These are phyloP conservation scores for Rutilus rutilus DNA, from an alignment of 2,113 vertebrate genomes.

Conservation along the genomic window DNA sequence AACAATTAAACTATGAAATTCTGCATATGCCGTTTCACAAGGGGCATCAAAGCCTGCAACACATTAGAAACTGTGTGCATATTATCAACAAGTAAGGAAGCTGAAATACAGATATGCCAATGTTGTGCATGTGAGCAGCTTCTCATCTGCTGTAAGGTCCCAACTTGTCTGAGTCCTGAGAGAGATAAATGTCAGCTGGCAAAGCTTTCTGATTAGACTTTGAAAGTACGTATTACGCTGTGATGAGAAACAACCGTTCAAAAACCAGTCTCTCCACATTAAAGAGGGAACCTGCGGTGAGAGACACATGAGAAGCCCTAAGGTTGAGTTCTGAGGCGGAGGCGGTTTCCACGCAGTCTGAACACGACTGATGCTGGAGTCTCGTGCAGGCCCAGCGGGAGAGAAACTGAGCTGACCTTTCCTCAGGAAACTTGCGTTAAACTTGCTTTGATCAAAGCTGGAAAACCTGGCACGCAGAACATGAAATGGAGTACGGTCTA, in stretches of 20 bases:
- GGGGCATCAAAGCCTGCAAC: not conserved
- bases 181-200: constrained; percentile 10
- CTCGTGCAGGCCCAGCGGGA: not conserved
- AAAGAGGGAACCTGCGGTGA: constrained; percentile 26
- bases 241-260: constrained; percentile 13
- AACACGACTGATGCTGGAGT: not conserved
- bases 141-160: not conserved
- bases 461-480: not conserved
- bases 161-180: not conserved
- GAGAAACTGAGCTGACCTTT: not conserved
- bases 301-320: constrained; percentile 35
- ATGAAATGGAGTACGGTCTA: not conserved
- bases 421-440: not conserved
- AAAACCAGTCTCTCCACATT: constrained; percentile 37
- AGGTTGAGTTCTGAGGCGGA: not conserved
- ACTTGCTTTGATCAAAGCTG: constrained; percentile 21
- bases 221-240: constrained; percentile 10
- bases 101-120: not conserved
- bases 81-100: not conserved
- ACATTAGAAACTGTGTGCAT: not conserved
- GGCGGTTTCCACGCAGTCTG: not conserved
- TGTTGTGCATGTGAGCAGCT: not conserved
- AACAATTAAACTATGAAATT: not conserved
- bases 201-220: constrained; percentile 13
- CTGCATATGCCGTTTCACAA: not conserved